Evolutionary conservation across 2,888 invertebrate genomes (phyloP).

Genomic region (Philhelius pedissequus): DNA sequence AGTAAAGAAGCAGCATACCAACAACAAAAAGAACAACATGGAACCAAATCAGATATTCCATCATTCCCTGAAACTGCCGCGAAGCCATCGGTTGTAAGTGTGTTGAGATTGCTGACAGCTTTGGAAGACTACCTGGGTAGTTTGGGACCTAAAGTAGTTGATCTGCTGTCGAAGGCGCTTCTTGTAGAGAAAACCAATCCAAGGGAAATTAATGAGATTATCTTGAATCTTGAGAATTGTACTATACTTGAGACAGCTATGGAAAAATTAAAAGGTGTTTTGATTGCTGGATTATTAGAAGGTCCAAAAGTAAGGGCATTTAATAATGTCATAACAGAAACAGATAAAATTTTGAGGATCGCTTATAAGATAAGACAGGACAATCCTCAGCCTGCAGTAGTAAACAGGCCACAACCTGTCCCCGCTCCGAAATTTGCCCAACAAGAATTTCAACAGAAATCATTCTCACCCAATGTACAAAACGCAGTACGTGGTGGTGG

Average conservation of each 20-base stretch:
- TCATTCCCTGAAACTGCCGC: conserved; percentile 70
- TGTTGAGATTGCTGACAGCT: conserved; percentile 87
- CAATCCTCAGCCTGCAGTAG: conserved; percentile 70
- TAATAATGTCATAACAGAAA: conserved; percentile 85
- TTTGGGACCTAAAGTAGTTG: conserved; percentile 87
- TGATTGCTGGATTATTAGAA: conserved; percentile 84
- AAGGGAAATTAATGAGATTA: conserved; percentile 84
- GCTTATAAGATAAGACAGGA: conserved; percentile 78
- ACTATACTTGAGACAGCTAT: conserved; percentile 79
- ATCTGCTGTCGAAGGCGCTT: conserved; percentile 79
- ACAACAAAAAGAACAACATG: neutral
- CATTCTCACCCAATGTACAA: neutral
- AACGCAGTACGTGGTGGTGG: neutral
- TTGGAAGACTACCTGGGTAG: conserved; percentile 90
- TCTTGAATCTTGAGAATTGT: conserved; percentile 84
- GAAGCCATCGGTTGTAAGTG: conserved; percentile 81
- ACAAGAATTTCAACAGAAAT: conserved; percentile 5
- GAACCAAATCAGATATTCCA: neutral
- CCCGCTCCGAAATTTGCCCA: conserved; percentile 21
- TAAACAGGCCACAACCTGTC: conserved; percentile 24
- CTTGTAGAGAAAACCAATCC: conserved; percentile 78
- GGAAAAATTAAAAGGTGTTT: conserved; percentile 80
- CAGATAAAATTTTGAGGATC: conserved; percentile 81
- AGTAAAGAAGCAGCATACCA: neutral
- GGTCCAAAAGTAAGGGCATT: conserved; percentile 83